A percentile compares a stretch with the other conserved stretches of the same genome.
Evolutionary conservation across 2,888 invertebrate genomes (phyloP).

Genomic region (Yponomeuta sedellus): DNA sequence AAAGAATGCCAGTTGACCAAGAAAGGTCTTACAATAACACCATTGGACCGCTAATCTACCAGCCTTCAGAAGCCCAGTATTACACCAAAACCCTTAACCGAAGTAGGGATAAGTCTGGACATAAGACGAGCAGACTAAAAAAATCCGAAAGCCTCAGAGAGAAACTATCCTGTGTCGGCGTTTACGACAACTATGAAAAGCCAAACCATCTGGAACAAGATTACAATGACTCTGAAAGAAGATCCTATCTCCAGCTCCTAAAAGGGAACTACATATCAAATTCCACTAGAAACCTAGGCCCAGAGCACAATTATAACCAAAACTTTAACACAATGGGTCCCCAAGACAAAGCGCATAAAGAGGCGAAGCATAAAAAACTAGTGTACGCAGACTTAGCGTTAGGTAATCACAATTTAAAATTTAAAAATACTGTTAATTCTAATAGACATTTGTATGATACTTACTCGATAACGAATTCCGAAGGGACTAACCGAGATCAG

Average conservation of each 20-base stretch:
- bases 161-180: constrained; percentile 68
- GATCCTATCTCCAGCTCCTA: constrained; percentile 61
- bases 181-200: constrained; percentile 68
- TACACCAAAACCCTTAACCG: constrained; percentile 70
- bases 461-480: constrained; percentile 61
- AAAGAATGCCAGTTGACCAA: constrained; percentile 68
- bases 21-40: constrained; percentile 65
- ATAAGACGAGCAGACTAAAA: constrained; percentile 65
- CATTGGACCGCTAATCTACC: constrained; percentile 67
- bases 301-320: constrained; percentile 48
- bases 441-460: constrained; percentile 74
- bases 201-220: constrained; percentile 67
- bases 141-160: constrained; percentile 71
- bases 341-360: constrained; percentile 32
- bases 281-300: constrained; percentile 61
- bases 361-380: constrained; percentile 65
- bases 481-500: constrained; percentile 54
- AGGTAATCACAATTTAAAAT: constrained; percentile 75
- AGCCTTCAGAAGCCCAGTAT: constrained; percentile 58
- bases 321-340: constrained; percentile 57
- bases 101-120: constrained; percentile 63
- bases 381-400: constrained; percentile 73
- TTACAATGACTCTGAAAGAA: constrained; percentile 62
- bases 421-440: constrained; percentile 76
- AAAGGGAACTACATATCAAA: constrained; percentile 73